Evolutionary conservation across 2,888 invertebrate species (phyloP), one percentile per base, ranked within the genome.

Genomic region (Stenodema calcarata): DNA sequence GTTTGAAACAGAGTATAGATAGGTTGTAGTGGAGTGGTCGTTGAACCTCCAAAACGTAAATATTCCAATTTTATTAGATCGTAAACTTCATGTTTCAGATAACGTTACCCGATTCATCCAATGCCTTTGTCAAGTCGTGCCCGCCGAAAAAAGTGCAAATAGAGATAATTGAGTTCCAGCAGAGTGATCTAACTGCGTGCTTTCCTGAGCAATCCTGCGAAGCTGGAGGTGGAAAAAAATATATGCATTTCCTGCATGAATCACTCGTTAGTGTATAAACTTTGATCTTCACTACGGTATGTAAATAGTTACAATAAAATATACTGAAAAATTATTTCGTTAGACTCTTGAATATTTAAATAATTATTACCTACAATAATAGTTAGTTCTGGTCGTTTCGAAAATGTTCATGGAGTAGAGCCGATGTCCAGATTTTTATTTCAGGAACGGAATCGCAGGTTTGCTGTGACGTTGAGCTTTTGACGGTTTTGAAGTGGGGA

Each of bases 61-160:
- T n/a, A n/a, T 28, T 23, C 23, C 3, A 18, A 14, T 27, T 73
- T 73, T 73, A 73, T 6, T 14, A 23, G 2, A 23, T 73, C 23
- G 3, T 27, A 23, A 3, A 16, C 4, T 73, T 2, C 7, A 35
- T 35, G 35, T 35, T 81, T 30, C 54, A 82, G 82, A 82, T 42
- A 70, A 70, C 18, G 12, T 82, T 1, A 82, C 82, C 18, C 54
- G 69, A 62, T 82, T 62, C 18, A 82, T 82, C 16, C 82, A 82
- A 69, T 62, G 62, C 9, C 42, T 82, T 1, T 82, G 82, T 41
- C 82, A 82, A 82, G 82, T 82, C 11, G 70, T 82, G 11, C 82
- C 82, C 30, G 41, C 82, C 23, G 82, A 82, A 78, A 78, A 44
- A 41, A 44, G 44, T 78, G 62, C 23, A 11, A 62, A 62, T 7